Evolutionary conservation across 2,113 vertebrate genomes (phyloP).

Genomic region (Anguilla rostrata): DNA sequence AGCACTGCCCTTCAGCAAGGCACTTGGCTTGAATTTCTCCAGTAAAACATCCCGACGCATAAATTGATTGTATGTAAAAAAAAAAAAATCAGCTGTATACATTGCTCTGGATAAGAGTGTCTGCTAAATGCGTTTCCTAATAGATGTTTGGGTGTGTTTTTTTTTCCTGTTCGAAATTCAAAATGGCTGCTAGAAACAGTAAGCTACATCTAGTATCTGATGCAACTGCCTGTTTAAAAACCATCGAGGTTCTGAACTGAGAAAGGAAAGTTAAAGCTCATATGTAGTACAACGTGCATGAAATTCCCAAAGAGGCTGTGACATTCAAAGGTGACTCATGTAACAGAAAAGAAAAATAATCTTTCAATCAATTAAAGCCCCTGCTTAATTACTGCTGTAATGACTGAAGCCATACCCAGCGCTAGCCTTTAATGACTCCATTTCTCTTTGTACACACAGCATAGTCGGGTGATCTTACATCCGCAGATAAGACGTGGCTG

Average conservation of each 20-base stretch:
- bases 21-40: too few species aligned
- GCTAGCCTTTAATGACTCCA: neutral
- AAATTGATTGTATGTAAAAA: too few species aligned
- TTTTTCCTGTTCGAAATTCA: too few species aligned
- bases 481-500: too few species aligned
- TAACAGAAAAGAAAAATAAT: neutral
- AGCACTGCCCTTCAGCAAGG: too few species aligned
- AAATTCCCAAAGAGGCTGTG: neutral
- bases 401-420: neutral
- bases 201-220: neutral
- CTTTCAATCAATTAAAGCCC: neutral
- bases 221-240: neutral
- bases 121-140: too few species aligned
- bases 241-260: neutral
- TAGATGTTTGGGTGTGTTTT: too few species aligned
- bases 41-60: too few species aligned
- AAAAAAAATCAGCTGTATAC: too few species aligned
- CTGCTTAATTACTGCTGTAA: neutral
- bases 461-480: too few species aligned
- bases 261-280: neutral
- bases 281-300: neutral
- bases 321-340: neutral
- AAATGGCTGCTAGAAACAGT: neutral
- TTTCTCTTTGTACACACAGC: too few species aligned
- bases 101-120: too few species aligned